Evolutionary conservation across 2,797 vertebrate genomes (phyloP).

Genomic region (Denticeps clupeoides): DNA sequence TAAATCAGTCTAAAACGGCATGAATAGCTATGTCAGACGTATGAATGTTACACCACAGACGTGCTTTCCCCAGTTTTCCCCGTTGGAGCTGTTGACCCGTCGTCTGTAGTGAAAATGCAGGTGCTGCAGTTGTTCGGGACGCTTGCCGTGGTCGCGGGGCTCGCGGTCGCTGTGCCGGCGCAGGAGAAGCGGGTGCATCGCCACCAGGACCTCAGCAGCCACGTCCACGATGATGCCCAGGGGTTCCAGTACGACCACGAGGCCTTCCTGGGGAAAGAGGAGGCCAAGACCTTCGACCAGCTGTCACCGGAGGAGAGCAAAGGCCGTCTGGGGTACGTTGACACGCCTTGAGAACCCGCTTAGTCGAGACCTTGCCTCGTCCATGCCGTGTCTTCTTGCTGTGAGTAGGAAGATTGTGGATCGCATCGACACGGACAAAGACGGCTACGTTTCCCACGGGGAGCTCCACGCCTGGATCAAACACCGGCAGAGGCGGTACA

Average conservation of each 20-base stretch:
- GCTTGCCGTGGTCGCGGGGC: slow-evolving; percentile 29
- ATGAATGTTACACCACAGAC: too few species aligned
- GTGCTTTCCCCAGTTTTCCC: too few species aligned
- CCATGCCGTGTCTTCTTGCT: neutral
- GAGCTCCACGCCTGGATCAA: slow-evolving; percentile 84
- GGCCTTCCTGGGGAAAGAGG: slow-evolving; percentile 81
- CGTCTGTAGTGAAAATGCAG: slow-evolving; percentile 32
- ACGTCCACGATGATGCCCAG: slow-evolving; percentile 52
- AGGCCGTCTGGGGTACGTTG: slow-evolving; percentile 62
- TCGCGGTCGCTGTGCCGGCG: slow-evolving; percentile 53
- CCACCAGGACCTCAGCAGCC: slow-evolving; percentile 65
- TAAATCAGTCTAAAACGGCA: too few species aligned
- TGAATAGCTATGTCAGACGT: too few species aligned
- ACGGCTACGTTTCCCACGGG: slow-evolving; percentile 63
- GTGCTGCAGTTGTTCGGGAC: slow-evolving; percentile 32
- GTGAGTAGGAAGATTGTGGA: slow-evolving; percentile 70
- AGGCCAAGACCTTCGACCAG: slow-evolving; percentile 80
- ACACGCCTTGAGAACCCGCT: neutral
- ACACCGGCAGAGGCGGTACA: slow-evolving; percentile 77
- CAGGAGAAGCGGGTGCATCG: slow-evolving; percentile 75
- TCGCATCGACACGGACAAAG: slow-evolving; percentile 70
- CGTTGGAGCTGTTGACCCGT: too few species aligned
- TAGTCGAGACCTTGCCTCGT: neutral
- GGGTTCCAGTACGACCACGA: slow-evolving; percentile 80
- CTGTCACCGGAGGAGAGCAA: slow-evolving; percentile 80